These are phyloP conservation scores for Cosmopolites sordidus DNA, from an alignment of 2,888 invertebrate species.

Conservation along the genomic window DNA sequence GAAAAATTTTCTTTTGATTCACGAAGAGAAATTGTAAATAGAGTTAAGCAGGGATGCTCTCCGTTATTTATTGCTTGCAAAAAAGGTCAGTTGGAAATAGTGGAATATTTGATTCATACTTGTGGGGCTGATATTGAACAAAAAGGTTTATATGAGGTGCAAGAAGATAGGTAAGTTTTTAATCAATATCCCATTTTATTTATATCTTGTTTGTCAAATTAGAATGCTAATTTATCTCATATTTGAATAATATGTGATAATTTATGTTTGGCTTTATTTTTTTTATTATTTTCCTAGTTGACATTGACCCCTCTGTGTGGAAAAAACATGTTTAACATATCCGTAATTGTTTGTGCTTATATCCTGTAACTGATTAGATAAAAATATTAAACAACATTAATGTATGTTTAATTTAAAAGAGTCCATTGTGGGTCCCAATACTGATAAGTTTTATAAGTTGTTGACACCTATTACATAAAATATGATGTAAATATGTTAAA, in stretches of 20 bases:
- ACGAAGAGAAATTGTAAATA: constrained; percentile 64
- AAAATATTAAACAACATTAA: too few relatives aligned
- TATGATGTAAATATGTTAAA: neutral
- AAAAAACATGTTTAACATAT: too few relatives aligned
- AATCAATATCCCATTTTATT: neutral
- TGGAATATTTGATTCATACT: constrained; percentile 76
- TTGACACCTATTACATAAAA: too few relatives aligned
- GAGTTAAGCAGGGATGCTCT: constrained; percentile 71
- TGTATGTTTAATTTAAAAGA: too few relatives aligned
- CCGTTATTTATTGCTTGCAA: constrained; percentile 76
- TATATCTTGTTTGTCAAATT: neutral
- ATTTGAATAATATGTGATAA: neutral
- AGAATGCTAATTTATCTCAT: neutral
- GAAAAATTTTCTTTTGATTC: constrained; percentile 57
- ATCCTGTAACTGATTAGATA: too few relatives aligned
- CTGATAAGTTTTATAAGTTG: too few relatives aligned
- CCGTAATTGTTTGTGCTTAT: too few relatives aligned
- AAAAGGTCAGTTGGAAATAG: constrained; percentile 77
- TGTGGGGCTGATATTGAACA: constrained; percentile 85
- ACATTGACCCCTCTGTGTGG: neutral
- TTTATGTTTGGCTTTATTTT: neutral
- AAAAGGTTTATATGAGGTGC: constrained; percentile 77
- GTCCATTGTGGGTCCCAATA: too few relatives aligned
- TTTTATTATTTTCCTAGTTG: neutral
- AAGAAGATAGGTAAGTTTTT: constrained; percentile 62